Evolutionary conservation across 2,888 invertebrate species (phyloP), one percentile per base, ranked within the genome.

Genomic region (Therioaphis trifolii): DNA sequence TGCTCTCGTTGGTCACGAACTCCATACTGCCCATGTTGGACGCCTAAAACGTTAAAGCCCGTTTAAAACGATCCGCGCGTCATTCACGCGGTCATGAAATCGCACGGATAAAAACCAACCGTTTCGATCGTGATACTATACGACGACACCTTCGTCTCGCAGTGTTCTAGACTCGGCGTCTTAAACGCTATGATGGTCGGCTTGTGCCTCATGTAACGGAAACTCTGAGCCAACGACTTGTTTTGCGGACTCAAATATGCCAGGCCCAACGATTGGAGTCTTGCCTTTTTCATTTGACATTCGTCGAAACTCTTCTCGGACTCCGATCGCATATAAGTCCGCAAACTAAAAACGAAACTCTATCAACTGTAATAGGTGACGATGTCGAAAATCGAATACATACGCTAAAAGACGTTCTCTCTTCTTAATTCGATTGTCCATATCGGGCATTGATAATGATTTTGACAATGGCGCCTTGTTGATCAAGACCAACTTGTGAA

Each of bases 111-210:
- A 1, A 35, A 5, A 43, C 69, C 43, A 21, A 84, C 77, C 7
- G 21, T 69, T 78, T 77, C 84, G 18, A 84, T 84, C 2, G 74
- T 68, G 15, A 76, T 76, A 29, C 84, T 75, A 27, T 76, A 84
- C n/a, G 84, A 76, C 27, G 84, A 84, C 4, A 86, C 92, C 90
- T 74, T 92, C 91, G 91, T 90, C 85, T 94, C 93, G 86, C 91
- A 92, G 87, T 92, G 92, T 86, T 95, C 94, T 82, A 93, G 88
- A 88, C 93, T 94, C 1, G 96, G 96, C 2, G 95, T 94, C 89
- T 95, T 94, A 88, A 95, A 95, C 0, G 95, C 94, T 74, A 96
- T 95, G 86, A 96, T 95, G 0, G 95, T 94, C 0, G 96, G 96
- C 87, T 96, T 96, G 86, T 93, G 93, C 68, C 96, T 89, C 95